Evolutionary conservation across 2,113 vertebrate species (phyloP).

Genomic region (Microcebus ravelobensis): DNA sequence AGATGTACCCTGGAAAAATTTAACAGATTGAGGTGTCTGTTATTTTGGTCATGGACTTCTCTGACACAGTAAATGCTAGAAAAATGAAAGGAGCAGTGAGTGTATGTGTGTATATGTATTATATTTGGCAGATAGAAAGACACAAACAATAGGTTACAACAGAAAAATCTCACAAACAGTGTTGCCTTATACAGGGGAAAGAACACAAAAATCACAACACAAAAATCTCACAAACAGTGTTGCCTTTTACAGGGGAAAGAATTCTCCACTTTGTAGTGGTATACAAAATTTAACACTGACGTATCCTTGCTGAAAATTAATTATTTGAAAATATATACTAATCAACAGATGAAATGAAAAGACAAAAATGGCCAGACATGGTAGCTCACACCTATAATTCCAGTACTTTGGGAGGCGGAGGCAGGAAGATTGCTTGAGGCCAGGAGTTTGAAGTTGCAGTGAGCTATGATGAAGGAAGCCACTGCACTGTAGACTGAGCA

Average conservation of each 20-base stretch:
- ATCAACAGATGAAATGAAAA: not conserved
- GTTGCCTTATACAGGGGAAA: not conserved
- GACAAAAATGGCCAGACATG: not conserved
- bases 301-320: not conserved
- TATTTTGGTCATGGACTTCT: not conserved
- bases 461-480: too few species aligned
- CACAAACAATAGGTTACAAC: not conserved
- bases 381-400: too few species aligned
- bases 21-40: not conserved
- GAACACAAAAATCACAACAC: not conserved
- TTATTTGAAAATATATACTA: not conserved
- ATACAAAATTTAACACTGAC: not conserved
- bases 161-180: not conserved
- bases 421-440: too few species aligned
- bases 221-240: not conserved
- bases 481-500: too few species aligned
- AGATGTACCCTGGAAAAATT: not conserved
- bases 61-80: not conserved
- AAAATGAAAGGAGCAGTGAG: not conserved
- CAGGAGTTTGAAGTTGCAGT: too few species aligned
- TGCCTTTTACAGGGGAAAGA: not conserved
- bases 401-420: too few species aligned
- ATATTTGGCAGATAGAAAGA: not conserved
- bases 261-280: not conserved
- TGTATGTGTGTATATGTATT: not conserved